A percentile compares a stretch with the other conserved stretches of the same genome.
These are phyloP conservation scores for Rutilus rutilus DNA, from an alignment of 2,113 vertebrate species.

Conservation along the genomic window DNA sequence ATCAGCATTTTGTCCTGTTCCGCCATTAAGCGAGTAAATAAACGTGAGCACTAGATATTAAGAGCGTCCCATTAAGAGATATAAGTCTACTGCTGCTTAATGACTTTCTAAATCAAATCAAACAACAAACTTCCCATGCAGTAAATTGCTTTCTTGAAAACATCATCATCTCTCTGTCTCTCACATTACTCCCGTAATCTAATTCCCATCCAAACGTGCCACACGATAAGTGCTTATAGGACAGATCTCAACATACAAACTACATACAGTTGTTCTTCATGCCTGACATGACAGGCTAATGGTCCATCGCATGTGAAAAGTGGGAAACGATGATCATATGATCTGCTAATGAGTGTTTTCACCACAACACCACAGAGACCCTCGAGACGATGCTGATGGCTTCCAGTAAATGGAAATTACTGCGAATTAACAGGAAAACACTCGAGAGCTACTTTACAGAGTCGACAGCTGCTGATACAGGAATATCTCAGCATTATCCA, in stretches of 20 bases:
- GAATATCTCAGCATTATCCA: not conserved
- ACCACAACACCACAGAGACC: slow-evolving; percentile 37
- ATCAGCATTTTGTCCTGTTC: slow-evolving; percentile 33
- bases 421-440: slow-evolving; percentile 15
- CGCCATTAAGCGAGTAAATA: slow-evolving; percentile 52
- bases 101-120: slow-evolving; percentile 80
- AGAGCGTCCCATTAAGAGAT: slow-evolving; percentile 67
- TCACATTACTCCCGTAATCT: slow-evolving; percentile 55
- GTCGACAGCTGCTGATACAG: not conserved
- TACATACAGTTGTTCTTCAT: not conserved
- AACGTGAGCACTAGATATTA: slow-evolving; percentile 73
- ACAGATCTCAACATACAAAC: slow-evolving; percentile 12
- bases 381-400: not conserved
- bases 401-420: slow-evolving; percentile 38
- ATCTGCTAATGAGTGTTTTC: slow-evolving; percentile 32
- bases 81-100: slow-evolving; percentile 72
- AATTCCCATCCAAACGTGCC: slow-evolving; percentile 51
- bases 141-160: slow-evolving; percentile 67
- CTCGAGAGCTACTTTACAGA: not conserved
- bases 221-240: slow-evolving; percentile 45
- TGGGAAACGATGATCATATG: not conserved
- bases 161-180: slow-evolving; percentile 42
- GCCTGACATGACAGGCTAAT: not conserved
- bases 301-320: not conserved
- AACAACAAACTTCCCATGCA: slow-evolving; percentile 73